Base-by-base conservation (phyloP, 2,888 invertebrate species). In the Tineola bisselliella region DNA sequence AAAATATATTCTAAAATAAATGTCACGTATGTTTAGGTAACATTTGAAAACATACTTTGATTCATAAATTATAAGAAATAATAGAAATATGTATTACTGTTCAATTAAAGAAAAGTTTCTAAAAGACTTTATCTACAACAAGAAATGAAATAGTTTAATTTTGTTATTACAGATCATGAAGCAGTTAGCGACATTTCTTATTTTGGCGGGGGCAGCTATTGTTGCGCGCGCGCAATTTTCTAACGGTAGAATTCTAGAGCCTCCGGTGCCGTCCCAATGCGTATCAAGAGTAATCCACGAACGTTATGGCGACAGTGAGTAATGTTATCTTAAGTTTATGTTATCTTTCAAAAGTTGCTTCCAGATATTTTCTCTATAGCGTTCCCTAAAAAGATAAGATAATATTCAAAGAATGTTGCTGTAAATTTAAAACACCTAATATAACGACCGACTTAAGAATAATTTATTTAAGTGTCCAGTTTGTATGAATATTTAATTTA, bases 201-300 rank as follows among this genome's bases (percentile, higher is more conserved):
- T 71, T 56, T 62, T 77, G 62, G 67, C 76, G 48, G 70, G 73
- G 18, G 66, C 76, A 62, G 72, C 74, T 31, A 76, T 73, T 56
- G 71, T 67, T 44, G 80, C 80, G 65, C 73, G 71, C 62, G 93
- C 91, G 61, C 94, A 94, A 77, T 93, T 93, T 77, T 91, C 91
- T 61, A 91, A 92, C 71, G 93, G 94, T 31, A 89, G 94, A 66
- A 91, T 93, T 71, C 79, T 95, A 69, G 94, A 94, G 75, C 91
- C 93, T 11, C 95, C 95, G 3, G 90, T 92, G 63, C 93, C 94
- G 13, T 86, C 89, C 18, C 87, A 91, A 54, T 94, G 94, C 70
- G 91, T 93, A 13, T 91, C 93, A 76, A 89, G 94, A 66, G 84
- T 86, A 64, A 90, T 92, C 63, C 92, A 93, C 69, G 92, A 92